These are phyloP conservation scores for Cromileptes altivelis DNA, from an alignment of 2,113 vertebrate genomes.

Conservation along the genomic window DNA sequence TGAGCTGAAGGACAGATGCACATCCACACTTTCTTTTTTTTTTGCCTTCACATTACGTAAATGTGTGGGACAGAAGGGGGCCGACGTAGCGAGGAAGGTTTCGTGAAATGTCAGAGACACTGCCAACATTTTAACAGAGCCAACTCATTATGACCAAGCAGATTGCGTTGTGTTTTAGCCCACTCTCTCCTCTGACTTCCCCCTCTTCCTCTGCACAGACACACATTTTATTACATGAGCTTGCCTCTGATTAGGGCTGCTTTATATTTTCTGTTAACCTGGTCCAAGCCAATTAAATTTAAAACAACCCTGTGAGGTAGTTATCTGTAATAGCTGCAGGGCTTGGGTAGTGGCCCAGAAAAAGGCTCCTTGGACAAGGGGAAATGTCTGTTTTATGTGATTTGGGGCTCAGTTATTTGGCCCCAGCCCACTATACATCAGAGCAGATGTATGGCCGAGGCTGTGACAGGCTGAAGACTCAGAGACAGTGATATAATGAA, in stretches of 20 bases:
- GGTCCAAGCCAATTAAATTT: conserved; percentile 51
- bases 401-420: conserved; percentile 50
- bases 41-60: conserved; percentile 42
- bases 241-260: conserved; percentile 40
- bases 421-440: conserved; percentile 44
- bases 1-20: conserved; percentile 47
- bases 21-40: conserved; percentile 12
- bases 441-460: conserved; percentile 51
- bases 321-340: conserved; percentile 58
- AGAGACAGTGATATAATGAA: conserved; percentile 33
- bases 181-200: conserved; percentile 12
- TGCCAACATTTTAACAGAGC: conserved; percentile 56
- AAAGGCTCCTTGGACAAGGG: conserved; percentile 27
- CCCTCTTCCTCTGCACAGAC: conserved; percentile 28
- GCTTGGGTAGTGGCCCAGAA: conserved; percentile 48
- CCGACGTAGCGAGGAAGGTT: conserved; percentile 52
- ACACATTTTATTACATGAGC: conserved; percentile 41
- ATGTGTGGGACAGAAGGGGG: conserved; percentile 66
- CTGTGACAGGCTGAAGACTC: conserved; percentile 27
- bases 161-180: conserved; percentile 31
- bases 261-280: conserved; percentile 54
- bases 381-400: conserved; percentile 63
- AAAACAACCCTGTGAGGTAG: conserved; percentile 57
- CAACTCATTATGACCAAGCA: conserved; percentile 62
- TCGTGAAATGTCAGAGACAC: conserved; percentile 74